Evolutionary conservation across 2,113 vertebrate species (phyloP).

Genomic region (Acrocephalus arundinaceus): DNA sequence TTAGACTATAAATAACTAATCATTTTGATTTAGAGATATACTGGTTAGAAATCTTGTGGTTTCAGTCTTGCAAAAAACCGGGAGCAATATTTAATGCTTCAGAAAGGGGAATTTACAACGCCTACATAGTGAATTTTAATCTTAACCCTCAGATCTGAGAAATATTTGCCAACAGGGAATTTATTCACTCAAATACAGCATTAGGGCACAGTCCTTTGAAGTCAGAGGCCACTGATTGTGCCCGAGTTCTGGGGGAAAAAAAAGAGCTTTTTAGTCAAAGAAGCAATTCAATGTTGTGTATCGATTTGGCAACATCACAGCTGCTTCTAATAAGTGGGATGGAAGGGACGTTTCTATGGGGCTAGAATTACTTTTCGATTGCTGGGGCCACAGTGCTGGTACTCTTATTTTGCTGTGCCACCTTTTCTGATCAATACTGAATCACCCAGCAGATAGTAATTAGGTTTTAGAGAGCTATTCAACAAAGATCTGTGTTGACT

Average conservation of each 20-base stretch:
- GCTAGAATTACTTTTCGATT: conserved; percentile 97
- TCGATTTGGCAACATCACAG: conserved; percentile 94
- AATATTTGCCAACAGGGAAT: conserved; percentile 75
- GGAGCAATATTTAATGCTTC: neutral
- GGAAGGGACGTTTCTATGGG: conserved; percentile 82
- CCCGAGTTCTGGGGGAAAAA: conserved; percentile 76
- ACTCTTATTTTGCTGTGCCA: conserved; percentile 87
- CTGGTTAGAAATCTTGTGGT: neutral
- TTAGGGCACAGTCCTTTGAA: conserved; percentile 82
- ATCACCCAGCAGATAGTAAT: conserved; percentile 91
- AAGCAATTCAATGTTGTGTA: conserved; percentile 91
- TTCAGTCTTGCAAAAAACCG: neutral
- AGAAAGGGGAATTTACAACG: conserved; percentile 2
- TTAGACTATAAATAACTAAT: neutral
- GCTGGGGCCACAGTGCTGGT: conserved; percentile 84
- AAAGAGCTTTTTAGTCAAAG: conserved; percentile 84
- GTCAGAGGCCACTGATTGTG: conserved; percentile 89
- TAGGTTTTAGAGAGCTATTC: conserved; percentile 87
- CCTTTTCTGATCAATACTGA: conserved; percentile 91
- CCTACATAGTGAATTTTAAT: conserved; percentile 53
- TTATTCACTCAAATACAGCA: conserved; percentile 75
- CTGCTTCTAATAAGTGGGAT: conserved; percentile 91
- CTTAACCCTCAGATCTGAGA: conserved; percentile 30
- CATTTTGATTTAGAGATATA: neutral
- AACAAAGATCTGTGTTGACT: conserved; percentile 87